phyloP scores from a whole-genome alignment of 2,888 invertebrate species.

The Macaria liturata region DNA sequence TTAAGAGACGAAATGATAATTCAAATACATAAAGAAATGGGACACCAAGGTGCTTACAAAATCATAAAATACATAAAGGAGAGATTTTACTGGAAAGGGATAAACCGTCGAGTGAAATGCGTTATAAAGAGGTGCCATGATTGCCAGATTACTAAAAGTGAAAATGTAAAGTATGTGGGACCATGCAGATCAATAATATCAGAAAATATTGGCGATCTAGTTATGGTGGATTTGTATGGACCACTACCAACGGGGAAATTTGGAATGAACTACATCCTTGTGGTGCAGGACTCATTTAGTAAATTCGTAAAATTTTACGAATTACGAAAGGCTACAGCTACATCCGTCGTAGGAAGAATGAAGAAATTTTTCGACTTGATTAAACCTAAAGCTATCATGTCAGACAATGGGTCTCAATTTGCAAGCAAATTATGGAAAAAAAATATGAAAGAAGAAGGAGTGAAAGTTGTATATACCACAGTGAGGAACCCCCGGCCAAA shows the following conservation, averaged over 20 bases:
- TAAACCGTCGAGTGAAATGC: neutral
- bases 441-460: too few relatives aligned
- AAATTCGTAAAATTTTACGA: neutral
- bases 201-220: neutral
- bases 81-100: neutral
- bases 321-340: neutral
- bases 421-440: neutral
- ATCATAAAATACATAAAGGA: neutral
- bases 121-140: neutral
- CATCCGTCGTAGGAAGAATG: neutral
- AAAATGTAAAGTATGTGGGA: neutral
- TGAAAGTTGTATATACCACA: too few relatives aligned
- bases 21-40: constrained; percentile 1
- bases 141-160: neutral
- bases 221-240: constrained; percentile 5
- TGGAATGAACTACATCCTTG: constrained; percentile 2
- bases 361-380: neutral
- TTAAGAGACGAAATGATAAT: neutral
- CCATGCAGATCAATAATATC: neutral
- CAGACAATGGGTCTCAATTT: neutral
- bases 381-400: neutral
- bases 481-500: too few relatives aligned
- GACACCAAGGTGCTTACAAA: neutral
- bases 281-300: constrained; percentile 3
- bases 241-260: neutral